A percentile compares a stretch with the other conserved stretches of the same genome.
Conservation (phyloP, 1,140 invertebrate genomes). For the Lordiphosa mommai region DNA sequence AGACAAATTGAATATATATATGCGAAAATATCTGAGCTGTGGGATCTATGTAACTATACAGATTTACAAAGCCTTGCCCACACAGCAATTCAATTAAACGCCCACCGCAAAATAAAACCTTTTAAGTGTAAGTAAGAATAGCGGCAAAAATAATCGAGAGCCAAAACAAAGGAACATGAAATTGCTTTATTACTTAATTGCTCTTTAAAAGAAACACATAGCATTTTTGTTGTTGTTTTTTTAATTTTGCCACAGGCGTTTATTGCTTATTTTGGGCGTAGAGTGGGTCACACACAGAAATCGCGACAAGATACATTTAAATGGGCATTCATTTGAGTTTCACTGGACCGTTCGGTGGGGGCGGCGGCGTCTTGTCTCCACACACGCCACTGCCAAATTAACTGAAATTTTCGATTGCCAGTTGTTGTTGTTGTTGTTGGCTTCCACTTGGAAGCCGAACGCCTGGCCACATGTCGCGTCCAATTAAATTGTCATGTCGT, state of each 20-base stretch:
- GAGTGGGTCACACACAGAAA: slow-evolving; percentile 58
- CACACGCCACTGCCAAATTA: slow-evolving; percentile 69
- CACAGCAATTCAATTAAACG: slow-evolving; percentile 76
- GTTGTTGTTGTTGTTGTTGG: neutral
- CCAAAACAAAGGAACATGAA: slow-evolving; percentile 74
- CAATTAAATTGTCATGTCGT: slow-evolving; percentile 78
- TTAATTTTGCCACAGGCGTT: slow-evolving; percentile 36
- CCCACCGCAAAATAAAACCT: slow-evolving; percentile 58
- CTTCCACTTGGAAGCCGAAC: slow-evolving; percentile 6
- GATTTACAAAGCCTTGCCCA: slow-evolving; percentile 70
- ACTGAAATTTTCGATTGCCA: slow-evolving; percentile 47
- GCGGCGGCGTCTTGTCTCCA: slow-evolving; percentile 24
- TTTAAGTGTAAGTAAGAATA: slow-evolving; percentile 52
- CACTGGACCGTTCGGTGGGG: neutral
- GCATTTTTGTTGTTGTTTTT: too few species aligned
- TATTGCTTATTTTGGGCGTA: slow-evolving; percentile 15
- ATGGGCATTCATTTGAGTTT: slow-evolving; percentile 46
- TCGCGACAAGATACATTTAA: slow-evolving; percentile 63
- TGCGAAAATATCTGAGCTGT: slow-evolving; percentile 57
- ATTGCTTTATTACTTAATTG: slow-evolving; percentile 78
- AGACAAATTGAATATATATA: slow-evolving; percentile 67
- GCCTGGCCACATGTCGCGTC: slow-evolving; percentile 68
- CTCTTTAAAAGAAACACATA: slow-evolving; percentile 67
- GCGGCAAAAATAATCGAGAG: slow-evolving; percentile 61
- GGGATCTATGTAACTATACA: slow-evolving; percentile 52